Conservation (phyloP, 2,888 invertebrate genomes). For the Heliconius sara region DNA sequence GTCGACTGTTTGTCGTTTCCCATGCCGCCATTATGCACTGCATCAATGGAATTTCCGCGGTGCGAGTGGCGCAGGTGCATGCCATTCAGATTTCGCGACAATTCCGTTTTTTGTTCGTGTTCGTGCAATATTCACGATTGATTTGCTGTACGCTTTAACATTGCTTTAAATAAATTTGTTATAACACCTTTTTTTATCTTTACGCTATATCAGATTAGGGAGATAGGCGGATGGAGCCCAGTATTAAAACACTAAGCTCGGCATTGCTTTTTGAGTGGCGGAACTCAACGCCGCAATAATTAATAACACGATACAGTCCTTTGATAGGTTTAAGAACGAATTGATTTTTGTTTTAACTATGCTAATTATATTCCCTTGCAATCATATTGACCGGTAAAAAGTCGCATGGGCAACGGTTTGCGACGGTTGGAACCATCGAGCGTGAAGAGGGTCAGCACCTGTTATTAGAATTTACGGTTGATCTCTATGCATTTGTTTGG, state of each 20-base stretch:
- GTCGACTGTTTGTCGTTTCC: constrained; percentile 49
- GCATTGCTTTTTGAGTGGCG: too few species aligned
- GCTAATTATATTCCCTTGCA: constrained; percentile 41
- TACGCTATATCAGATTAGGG: too few species aligned
- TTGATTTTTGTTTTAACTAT: constrained; percentile 34
- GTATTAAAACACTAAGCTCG: too few species aligned
- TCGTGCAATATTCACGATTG: constrained; percentile 27
- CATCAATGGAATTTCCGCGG: constrained; percentile 54
- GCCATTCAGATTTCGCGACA: constrained; percentile 43
- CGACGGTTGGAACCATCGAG: constrained; percentile 71
- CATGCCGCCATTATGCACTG: constrained; percentile 49
- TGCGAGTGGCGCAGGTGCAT: constrained; percentile 44
- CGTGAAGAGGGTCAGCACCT: constrained; percentile 74
- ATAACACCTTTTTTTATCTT: too few species aligned
- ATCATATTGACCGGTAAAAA: constrained; percentile 53
- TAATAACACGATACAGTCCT: not conserved
- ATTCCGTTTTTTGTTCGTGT: constrained; percentile 39
- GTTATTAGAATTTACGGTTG: constrained; percentile 53
- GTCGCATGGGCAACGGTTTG: constrained; percentile 64
- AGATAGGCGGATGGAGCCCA: too few species aligned
- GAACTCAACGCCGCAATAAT: too few species aligned
- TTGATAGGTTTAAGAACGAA: not conserved
- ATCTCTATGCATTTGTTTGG: constrained; percentile 29
- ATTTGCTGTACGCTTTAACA: constrained; percentile 12
- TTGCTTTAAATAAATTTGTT: not conserved